Evolutionary conservation across 2,113 vertebrate genomes (phyloP).

Genomic region (Plecotus auritus): DNA sequence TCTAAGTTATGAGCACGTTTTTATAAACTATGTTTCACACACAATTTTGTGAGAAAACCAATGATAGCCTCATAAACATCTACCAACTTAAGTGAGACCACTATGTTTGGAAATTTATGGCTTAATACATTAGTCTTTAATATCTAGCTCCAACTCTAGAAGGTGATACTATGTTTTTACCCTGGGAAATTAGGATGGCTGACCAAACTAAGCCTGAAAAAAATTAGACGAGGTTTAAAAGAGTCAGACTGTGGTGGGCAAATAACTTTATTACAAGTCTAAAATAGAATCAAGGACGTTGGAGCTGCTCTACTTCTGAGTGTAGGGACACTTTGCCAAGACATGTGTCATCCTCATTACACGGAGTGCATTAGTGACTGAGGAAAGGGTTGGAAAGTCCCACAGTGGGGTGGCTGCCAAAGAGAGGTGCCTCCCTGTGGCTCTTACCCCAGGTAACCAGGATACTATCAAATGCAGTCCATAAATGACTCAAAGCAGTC

Average conservation of each 20-base stretch:
- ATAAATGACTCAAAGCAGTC: neutral
- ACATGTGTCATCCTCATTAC: neutral
- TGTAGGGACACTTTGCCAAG: neutral
- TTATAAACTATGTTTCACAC: neutral
- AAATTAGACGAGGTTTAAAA: neutral
- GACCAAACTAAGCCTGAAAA: neutral
- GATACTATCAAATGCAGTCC: neutral
- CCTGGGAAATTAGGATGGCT: neutral
- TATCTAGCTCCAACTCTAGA: neutral
- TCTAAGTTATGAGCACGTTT: neutral
- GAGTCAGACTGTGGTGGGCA: neutral
- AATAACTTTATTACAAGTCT: neutral
- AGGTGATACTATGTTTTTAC: neutral
- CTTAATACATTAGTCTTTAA: neutral
- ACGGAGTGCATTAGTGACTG: neutral
- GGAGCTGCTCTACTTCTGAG: constrained; percentile 3
- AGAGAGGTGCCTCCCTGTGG: neutral
- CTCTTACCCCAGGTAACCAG: neutral
- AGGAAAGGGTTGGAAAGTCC: neutral
- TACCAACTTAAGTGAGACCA: neutral
- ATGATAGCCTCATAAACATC: neutral
- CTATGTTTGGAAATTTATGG: neutral
- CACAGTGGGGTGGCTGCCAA: neutral
- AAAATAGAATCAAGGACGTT: neutral
- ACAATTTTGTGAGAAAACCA: neutral